These are phyloP conservation scores for Pyralis farinalis DNA, from an alignment of 2,888 invertebrate species.

Conservation along the genomic window DNA sequence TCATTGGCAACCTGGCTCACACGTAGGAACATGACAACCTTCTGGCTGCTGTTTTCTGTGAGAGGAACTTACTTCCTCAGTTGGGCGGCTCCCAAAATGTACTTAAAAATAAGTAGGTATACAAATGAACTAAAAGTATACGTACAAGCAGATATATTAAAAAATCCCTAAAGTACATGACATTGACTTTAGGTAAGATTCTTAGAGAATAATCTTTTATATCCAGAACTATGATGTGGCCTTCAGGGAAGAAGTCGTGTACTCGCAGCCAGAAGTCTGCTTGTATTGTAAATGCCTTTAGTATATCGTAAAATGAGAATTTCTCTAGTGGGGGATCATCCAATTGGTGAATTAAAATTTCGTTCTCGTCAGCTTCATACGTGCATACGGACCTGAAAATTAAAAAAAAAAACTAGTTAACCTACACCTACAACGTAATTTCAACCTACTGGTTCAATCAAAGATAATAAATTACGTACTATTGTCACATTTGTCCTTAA, in stretches of 20 bases:
- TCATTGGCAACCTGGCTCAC: too few species aligned
- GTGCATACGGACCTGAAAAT: constrained; percentile 39
- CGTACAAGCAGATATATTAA: constrained; percentile 56
- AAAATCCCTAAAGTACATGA: constrained; percentile 59
- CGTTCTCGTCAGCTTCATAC: constrained; percentile 39
- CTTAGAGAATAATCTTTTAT: constrained; percentile 46
- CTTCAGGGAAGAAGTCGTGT: constrained; percentile 36
- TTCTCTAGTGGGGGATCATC: constrained; percentile 46
- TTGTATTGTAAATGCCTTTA: constrained; percentile 49
- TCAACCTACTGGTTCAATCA: too few species aligned
- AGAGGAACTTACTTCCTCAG: too few species aligned
- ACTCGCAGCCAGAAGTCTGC: constrained; percentile 51
- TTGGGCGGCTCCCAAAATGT: too few species aligned
- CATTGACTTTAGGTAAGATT: constrained; percentile 51
- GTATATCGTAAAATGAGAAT: constrained; percentile 48
- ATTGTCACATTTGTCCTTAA: too few species aligned
- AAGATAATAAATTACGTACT: too few species aligned
- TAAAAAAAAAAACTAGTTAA: too few species aligned
- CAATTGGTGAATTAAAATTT: constrained; percentile 52
- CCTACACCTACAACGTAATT: too few species aligned
- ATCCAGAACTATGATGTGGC: constrained; percentile 57
- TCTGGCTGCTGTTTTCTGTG: too few species aligned
- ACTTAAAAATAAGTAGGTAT: too few species aligned
- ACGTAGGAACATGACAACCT: too few species aligned
- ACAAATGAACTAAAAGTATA: constrained; percentile 11